Evolutionary conservation across 2,797 vertebrate genomes (phyloP).

Genomic region (Telmatherina bonti): DNA sequence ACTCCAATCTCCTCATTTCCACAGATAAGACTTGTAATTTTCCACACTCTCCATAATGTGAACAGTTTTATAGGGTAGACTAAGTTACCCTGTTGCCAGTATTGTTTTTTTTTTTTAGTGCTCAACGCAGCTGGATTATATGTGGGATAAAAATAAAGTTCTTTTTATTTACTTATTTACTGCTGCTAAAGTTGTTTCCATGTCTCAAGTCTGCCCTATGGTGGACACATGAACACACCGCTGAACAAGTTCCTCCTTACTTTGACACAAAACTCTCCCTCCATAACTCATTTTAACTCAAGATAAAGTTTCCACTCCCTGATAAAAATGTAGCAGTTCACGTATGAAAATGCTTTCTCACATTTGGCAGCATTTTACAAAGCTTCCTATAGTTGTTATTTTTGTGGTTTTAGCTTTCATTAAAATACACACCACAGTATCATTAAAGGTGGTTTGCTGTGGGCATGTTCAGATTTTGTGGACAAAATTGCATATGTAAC

Average conservation of each 20-base stretch:
- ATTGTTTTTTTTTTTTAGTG: constrained; percentile 4
- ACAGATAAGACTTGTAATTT: constrained; percentile 55
- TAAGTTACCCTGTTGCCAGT: background rate
- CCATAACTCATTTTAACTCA: background rate
- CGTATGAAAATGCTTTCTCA: background rate
- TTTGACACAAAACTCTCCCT: background rate
- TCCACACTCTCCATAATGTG: constrained; percentile 19
- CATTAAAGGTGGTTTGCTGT: background rate
- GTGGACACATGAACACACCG: constrained; percentile 57
- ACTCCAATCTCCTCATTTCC: constrained; percentile 30
- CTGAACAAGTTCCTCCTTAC: background rate
- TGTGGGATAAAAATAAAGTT: background rate
- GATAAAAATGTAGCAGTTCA: background rate
- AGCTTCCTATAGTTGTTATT: background rate
- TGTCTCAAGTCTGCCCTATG: constrained; percentile 68
- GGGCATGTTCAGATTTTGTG: background rate
- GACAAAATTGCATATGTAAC: background rate
- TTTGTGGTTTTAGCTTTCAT: background rate
- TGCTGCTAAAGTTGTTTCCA: background rate
- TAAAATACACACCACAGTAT: background rate
- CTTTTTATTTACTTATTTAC: background rate
- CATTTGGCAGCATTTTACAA: background rate
- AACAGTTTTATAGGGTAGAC: background rate
- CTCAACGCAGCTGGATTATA: background rate
- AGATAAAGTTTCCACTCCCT: background rate